Conservation (phyloP, 2,113 vertebrate genomes). For the Penelope pileata region DNA sequence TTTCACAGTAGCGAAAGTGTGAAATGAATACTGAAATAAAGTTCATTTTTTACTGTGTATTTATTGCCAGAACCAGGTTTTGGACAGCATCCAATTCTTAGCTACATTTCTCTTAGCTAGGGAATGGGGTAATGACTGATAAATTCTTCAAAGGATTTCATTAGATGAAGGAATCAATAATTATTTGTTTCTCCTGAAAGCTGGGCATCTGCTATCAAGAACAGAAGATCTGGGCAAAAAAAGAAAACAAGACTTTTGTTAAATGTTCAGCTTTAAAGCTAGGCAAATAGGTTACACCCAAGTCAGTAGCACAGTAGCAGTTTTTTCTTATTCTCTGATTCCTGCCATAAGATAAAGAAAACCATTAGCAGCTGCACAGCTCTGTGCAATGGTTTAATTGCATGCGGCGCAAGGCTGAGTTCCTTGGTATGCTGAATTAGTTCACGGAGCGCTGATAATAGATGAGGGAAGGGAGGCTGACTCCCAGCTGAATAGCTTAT, state of each 20-base stretch:
- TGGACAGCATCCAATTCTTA: not conserved
- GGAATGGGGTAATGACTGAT: not conserved
- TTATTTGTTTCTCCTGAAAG: not conserved
- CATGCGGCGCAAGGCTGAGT: not conserved
- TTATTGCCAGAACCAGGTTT: not conserved
- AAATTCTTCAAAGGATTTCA: not conserved
- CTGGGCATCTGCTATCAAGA: not conserved
- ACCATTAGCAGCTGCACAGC: not conserved
- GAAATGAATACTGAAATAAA: not conserved
- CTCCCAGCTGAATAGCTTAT: not conserved
- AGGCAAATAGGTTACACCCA: not conserved
- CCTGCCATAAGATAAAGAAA: not conserved
- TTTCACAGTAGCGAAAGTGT: not conserved
- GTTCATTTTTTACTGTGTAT: not conserved
- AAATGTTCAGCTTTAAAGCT: not conserved
- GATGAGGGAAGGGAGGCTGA: not conserved
- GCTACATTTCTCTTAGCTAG: not conserved
- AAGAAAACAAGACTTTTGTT: not conserved
- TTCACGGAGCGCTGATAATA: not conserved
- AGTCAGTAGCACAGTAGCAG: not conserved
- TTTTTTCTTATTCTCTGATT: not conserved
- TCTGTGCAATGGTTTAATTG: not conserved
- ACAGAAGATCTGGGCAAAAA: not conserved
- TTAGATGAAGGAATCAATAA: not conserved
- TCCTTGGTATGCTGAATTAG: not conserved